A percentile compares a stretch with the other conserved stretches of the same genome.
phyloP scores from a whole-genome alignment of 2,113 vertebrate genomes.

The Ia io region DNA sequence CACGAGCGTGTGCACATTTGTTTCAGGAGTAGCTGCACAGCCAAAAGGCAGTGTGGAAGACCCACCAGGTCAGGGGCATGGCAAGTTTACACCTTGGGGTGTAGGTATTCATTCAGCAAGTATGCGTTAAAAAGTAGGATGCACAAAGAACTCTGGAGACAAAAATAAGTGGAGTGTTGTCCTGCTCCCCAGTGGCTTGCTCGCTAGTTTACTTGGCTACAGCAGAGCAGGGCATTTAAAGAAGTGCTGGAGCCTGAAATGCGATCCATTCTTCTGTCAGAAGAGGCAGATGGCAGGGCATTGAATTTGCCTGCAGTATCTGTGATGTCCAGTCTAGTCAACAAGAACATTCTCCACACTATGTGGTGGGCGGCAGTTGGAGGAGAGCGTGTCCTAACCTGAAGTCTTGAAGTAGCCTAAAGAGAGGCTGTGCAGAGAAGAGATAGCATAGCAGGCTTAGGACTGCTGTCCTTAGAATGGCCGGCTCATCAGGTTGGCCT shows the following conservation, averaged over 20 bases:
- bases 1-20: too few species aligned
- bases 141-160: neutral
- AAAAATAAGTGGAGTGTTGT: neutral
- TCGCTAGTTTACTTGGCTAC: neutral
- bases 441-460: neutral
- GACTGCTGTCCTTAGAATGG: neutral
- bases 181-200: neutral
- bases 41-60: neutral
- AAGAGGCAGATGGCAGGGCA: neutral
- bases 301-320: neutral
- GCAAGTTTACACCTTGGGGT: neutral
- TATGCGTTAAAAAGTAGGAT: neutral
- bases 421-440: neutral
- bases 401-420: neutral
- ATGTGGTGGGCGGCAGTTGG: neutral
- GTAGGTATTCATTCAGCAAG: neutral
- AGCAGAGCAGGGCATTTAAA: neutral
- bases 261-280: neutral
- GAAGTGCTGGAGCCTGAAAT: neutral
- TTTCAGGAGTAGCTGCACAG: neutral
- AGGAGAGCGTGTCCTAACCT: neutral
- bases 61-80: neutral
- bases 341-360: neutral
- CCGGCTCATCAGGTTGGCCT: neutral
- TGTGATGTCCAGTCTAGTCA: neutral